Evolutionary conservation across 2,113 vertebrate genomes (phyloP), one percentile per base, ranked within the genome.

Genomic region (Bubo blakistoni): DNA sequence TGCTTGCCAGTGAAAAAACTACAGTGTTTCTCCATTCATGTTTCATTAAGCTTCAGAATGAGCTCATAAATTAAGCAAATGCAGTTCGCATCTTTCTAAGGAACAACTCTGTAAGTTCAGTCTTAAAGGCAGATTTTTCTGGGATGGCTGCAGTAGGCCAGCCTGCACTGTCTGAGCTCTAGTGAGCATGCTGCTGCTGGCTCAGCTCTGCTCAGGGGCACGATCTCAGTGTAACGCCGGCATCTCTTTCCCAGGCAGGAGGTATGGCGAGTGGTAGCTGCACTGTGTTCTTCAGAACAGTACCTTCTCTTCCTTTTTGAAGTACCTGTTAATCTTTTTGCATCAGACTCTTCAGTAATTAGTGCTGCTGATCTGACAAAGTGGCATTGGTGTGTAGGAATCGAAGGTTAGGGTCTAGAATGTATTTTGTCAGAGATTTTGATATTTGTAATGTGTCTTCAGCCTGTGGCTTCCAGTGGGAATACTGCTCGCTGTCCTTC

Each of bases 31-130:
- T 90, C 13, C 46, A 5, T 90, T 88, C 79, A 14, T 84, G 72
- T 88, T 49, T 83, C 59, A 78, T 83, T 67, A 83, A 71, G 76
- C 79, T 81, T 88, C 82, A 57, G 82, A 74, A 14, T 13, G 42
- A 90, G 59, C 59, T 86, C 47, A 24, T 47, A 29, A 90, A 51
- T 25, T 20, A 67, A 62, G 26, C 58, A 77, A 40, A 55, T 67
- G 30, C 54, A 81, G 42, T 22, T 81, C 26, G 19, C 11, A 19
- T 62, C 76, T 85, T 72, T 83, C 7, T n/a, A 9, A 74, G 51
- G 32, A 73, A 2, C 71, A 66, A 4, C 22, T 61, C 34, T 20
- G 27, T 11, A 51, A 58, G 32, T 59, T 62, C 16, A 77, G 57
- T 36, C 65, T 72, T 63, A 4, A 32, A 38, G 80, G 55, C 26